Base-by-base conservation (phyloP, 2,888 invertebrate species). In the Scrobipalpa costella region DNA sequence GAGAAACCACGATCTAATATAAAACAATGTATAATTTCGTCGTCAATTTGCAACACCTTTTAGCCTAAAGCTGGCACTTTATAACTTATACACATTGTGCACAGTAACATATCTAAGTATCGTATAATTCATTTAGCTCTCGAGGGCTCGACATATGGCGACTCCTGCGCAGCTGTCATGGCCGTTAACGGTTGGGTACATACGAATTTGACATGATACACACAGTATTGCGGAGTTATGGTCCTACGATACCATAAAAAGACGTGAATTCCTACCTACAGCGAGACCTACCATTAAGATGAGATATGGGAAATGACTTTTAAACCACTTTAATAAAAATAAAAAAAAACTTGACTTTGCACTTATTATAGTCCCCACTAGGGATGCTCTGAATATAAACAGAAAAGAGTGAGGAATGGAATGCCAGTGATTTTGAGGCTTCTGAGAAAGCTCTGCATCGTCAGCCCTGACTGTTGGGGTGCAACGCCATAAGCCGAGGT, bases 101-200 rank as follows among this genome's bases (percentile, higher is more conserved):
- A 52, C 21, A 27, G 11, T 33, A 33, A 2, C 55, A 55, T 55
- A 55, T 55, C n/a, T 55, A 34, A 34, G 55, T 55, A 55, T 55
- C 34, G 15, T 55, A 55, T 55, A 55, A 55, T 55, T 55, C 34
- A 27, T 55, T 55, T 55, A 55, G 55, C 15, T 55, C 34, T 55
- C 34, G 34, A 15, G 34, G 55, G 55, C 55, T 17, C 34, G 27
- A 55, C 55, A 55, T 55, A 55, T 55, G 55, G 55, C 33, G 15
- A 15, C 55, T 11, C 55, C n/a, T 33, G 55, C 55, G 55, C 55
- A 55, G 55, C 55, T 55, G 55, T 33, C 55, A 15, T 15, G 34
- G 27, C 55, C 55, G 55, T 55, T 55, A 55, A 55, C 55, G 55
- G 55, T n/a, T 55, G 27, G 44, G 44, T 5, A 33, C 34, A n/a